Evolutionary conservation across 2,797 vertebrate genomes (phyloP).

Genomic region (Tympanoctomys barrerae): DNA sequence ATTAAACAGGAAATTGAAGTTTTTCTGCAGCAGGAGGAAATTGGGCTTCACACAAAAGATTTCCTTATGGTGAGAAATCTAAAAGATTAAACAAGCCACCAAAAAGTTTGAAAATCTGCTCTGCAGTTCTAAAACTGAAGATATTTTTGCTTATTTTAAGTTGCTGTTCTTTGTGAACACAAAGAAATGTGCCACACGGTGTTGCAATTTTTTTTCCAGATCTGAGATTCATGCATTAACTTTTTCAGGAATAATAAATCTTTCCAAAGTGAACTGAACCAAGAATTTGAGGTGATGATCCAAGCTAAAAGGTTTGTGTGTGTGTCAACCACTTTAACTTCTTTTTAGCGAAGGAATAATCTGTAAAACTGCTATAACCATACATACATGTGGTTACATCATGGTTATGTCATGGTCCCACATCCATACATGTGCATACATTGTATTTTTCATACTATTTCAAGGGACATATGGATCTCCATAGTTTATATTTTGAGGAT

Average conservation of each 20-base stretch:
- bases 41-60: constrained; percentile 11
- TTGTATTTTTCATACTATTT: neutral
- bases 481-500: neutral
- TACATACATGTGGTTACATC: neutral
- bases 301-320: constrained; percentile 16
- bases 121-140: constrained; percentile 46
- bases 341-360: neutral
- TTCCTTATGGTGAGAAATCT: constrained; percentile 20
- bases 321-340: constrained; percentile 29
- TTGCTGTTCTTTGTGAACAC: constrained; percentile 50
- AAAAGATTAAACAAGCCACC: constrained; percentile 34
- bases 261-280: constrained; percentile 32
- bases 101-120: constrained; percentile 12
- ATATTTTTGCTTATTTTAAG: constrained; percentile 49
- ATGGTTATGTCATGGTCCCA: neutral
- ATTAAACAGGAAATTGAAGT: constrained; percentile 19
- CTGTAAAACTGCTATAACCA: neutral
- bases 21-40: constrained; percentile 45
- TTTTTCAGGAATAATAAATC: constrained; percentile 49
- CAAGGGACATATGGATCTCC: neutral
- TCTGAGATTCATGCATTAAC: constrained; percentile 48
- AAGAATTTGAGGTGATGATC: constrained; percentile 19
- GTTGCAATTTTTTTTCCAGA: constrained; percentile 23
- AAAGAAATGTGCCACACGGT: constrained; percentile 32
- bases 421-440: too few relatives aligned